Evolutionary conservation across 2,113 vertebrate species (phyloP), one percentile per base, ranked within the genome.

Genomic region (Bufo gargarizans): DNA sequence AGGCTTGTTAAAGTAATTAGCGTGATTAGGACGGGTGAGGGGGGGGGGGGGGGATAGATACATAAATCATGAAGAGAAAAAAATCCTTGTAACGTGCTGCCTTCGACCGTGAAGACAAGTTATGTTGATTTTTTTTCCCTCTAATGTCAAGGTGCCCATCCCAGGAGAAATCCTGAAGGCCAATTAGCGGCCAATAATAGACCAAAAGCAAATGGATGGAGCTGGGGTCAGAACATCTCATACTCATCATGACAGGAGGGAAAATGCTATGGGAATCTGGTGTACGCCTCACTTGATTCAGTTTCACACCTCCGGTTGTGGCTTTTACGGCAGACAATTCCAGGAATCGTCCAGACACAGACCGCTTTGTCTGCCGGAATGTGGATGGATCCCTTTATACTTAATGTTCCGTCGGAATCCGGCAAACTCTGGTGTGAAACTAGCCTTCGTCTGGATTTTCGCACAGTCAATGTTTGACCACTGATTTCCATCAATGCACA

Each of bases 1-100:
- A 22, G 63, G 20, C 63, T 69, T n/a, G 82, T 83, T 69, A 50
- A 63, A 33, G 45, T 67, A 53, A 83, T 83, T 69, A 49, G 47
- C 16, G 63, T 8, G 81, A 83, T 83, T 67, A 83, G 81, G 47
- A 67, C 20, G 7, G 22, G 58, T 0, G 33, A 1, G 33, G 33
- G 33, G 33, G 33, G 33, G 33, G 33, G 33, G 33, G 33, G 33
- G 33, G 79, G 63, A 58, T 19, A 0, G 43, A 81, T 59, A 81
- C 56, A 45, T 61, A 61, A 63, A 47, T 45, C 49, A 83, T 33
- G 82, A 55, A 20, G 7, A 69, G 81, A 83, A 50, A 67, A 55
- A 58, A 20, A 82, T 61, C 17, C 17, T 45, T 58, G 4, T 20
- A 63, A n/a, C 78, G 50, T 14, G 47, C 49, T 33, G 17, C 6